phyloP scores from a whole-genome alignment of 1,140 invertebrate genomes.

The Copidosoma floridanum region DNA sequence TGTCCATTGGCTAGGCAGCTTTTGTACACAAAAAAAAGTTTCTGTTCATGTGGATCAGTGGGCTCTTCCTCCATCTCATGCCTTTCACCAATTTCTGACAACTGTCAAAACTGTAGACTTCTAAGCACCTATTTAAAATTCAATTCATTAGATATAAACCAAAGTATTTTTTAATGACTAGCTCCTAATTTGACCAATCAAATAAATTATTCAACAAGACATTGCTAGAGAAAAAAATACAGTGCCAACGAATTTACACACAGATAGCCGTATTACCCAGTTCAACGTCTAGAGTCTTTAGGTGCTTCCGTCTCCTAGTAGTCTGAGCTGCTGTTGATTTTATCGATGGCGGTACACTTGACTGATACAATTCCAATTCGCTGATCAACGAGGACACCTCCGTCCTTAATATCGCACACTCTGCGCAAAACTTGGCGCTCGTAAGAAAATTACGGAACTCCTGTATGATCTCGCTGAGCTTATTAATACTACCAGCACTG shows the following conservation, averaged over 20 bases:
- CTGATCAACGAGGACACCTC: conserved; percentile 30
- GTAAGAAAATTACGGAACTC: conserved; percentile 28
- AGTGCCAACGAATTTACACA: too few relatives aligned
- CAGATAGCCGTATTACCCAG: conserved; percentile 18
- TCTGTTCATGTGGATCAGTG: conserved; percentile 76
- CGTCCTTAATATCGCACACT: conserved; percentile 23
- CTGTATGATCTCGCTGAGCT: conserved; percentile 31
- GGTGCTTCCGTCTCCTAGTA: conserved; percentile 9
- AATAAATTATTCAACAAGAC: too few relatives aligned
- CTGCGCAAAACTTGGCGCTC: conserved; percentile 28
- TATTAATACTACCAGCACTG: conserved; percentile 10
- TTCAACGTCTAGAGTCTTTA: conserved; percentile 31
- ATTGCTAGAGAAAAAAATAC: background rate
- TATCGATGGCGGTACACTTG: background rate
- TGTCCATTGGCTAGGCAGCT: conserved; percentile 71
- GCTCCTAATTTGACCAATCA: too few relatives aligned
- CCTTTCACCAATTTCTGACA: conserved; percentile 21
- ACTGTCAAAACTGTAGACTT: conserved; percentile 12
- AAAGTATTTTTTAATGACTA: too few relatives aligned
- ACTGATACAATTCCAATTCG: conserved; percentile 28
- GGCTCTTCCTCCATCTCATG: conserved; percentile 50
- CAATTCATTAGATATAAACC: too few relatives aligned
- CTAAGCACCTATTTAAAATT: conserved; percentile 4
- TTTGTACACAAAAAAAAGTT: conserved; percentile 78
- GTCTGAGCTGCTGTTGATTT: conserved; percentile 1